These are phyloP conservation scores for Myotis brandtii DNA, from an alignment of 2,113 vertebrate species.

Conservation along the genomic window DNA sequence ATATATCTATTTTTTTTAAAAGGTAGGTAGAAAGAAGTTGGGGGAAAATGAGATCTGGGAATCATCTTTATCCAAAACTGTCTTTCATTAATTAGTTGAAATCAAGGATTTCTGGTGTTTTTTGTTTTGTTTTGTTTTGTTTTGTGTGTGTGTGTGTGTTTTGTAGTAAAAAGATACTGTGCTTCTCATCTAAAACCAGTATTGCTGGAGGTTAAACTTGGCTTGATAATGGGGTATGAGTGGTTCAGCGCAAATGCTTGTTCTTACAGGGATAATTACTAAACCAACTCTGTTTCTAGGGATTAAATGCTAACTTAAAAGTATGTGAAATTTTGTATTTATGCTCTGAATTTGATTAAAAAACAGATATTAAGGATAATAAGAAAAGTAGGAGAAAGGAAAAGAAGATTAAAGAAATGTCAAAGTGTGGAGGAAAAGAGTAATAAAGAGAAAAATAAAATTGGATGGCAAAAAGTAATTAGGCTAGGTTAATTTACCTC, in stretches of 20 bases:
- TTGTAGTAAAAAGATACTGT: neutral
- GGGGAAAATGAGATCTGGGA: neutral
- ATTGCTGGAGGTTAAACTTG: neutral
- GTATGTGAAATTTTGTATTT: slow-evolving; percentile 13
- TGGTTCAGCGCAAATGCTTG: neutral
- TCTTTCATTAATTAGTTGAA: slow-evolving; percentile 19
- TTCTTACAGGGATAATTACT: neutral
- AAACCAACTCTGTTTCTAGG: neutral
- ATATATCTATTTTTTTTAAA: neutral
- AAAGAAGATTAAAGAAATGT: slow-evolving; percentile 20
- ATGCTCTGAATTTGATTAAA: slow-evolving; percentile 21
- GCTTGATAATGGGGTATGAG: neutral
- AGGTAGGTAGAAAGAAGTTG: neutral
- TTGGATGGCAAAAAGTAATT: slow-evolving; percentile 32
- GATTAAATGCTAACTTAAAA: slow-evolving; percentile 27
- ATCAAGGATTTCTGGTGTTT: neutral
- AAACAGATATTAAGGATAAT: slow-evolving; percentile 3
- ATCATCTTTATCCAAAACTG: neutral
- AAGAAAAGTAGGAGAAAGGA: slow-evolving; percentile 29
- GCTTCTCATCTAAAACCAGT: slow-evolving; percentile 20
- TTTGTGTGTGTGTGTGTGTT: neutral
- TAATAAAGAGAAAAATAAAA: slow-evolving; percentile 6
- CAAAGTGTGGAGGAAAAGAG: neutral
- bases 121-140: neutral
- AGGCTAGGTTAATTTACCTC: neutral